Conservation (phyloP, 2,888 invertebrate genomes). For the Cantharis flavilabris region DNA sequence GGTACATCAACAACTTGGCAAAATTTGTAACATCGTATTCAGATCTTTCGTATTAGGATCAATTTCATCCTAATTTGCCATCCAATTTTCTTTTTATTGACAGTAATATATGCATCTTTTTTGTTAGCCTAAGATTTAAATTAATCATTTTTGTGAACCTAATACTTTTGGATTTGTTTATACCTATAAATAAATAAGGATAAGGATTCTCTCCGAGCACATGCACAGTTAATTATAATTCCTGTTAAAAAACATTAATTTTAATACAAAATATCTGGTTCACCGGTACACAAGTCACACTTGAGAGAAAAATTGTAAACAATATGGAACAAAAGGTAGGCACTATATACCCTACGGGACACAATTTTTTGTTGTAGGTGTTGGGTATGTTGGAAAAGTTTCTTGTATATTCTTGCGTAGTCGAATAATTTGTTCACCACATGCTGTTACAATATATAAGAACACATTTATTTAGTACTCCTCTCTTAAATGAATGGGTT, state of each 20-base stretch:
- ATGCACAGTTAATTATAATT: not conserved
- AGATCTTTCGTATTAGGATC: not conserved
- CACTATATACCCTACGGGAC: not conserved
- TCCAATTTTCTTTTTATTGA: not conserved
- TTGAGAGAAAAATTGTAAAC: not conserved
- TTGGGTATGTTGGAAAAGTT: not conserved
- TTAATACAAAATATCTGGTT: not conserved
- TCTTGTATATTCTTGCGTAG: not conserved
- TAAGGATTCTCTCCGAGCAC: not conserved
- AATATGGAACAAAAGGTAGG: not conserved
- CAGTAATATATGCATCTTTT: not conserved
- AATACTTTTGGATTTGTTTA: not conserved
- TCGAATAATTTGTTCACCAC: not conserved
- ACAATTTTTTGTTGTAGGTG: not conserved
- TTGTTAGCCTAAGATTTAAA: not conserved
- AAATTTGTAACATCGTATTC: constrained; percentile 11
- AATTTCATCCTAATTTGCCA: constrained; percentile 2
- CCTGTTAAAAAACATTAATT: not conserved
- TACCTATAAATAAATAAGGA: not conserved
- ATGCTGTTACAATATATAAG: not conserved
- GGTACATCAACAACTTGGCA: constrained; percentile 21
- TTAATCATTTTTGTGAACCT: not conserved
- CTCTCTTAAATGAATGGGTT: not conserved
- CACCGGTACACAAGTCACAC: not conserved
- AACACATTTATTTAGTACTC: not conserved